Evolutionary conservation across 2,113 vertebrate genomes (phyloP), one percentile per base, ranked within the genome.

Genomic region (Lonchura striata): DNA sequence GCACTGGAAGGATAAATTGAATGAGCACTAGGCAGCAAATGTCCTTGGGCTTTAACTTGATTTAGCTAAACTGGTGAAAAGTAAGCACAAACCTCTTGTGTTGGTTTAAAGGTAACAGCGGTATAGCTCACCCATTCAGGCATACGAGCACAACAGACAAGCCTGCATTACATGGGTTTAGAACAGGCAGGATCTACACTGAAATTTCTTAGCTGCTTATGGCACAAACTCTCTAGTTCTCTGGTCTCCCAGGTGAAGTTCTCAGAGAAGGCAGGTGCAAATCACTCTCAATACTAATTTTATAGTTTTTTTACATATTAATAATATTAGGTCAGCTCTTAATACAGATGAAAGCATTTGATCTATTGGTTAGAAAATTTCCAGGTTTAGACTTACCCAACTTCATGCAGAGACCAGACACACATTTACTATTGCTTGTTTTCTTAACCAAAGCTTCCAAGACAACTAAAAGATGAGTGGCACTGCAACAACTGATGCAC

Each of bases 11-110:
- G 77, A 84, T 49, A 90, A 95, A 92, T 1, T 89, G 77, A 89
- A 92, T 61, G 39, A 87, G 66, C 35, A 82, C 31, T 33, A 80
- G 46, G 75, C 52, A 95, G 82, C 91, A 94, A 94, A 90, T 82
- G 68, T 81, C 84, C 75, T 71, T 14, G 5, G 82, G 84, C 53
- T 89, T 89, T 46, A 91, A 94, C 82, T 76, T 68, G 86, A 87
- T 82, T 92, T 80, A 91, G 66, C 50, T 85, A 50, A 82, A 95
- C 75, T 5, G 7, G 84, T 76, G 81, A 89, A 95, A 90, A 70
- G 42, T 82, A 89, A 82, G 66, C 66, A 77, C 25, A 65, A 94
- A 89, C 20, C 18, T 86, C 49, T 54, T 35, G 4, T 54, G 46
- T 20, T 85, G 50, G 18, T 72, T 87, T 84, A 91, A 89, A 89